Evolutionary conservation across 2,113 vertebrate species (phyloP), one percentile per base, ranked within the genome.

Genomic region (Eolophus roseicapilla): DNA sequence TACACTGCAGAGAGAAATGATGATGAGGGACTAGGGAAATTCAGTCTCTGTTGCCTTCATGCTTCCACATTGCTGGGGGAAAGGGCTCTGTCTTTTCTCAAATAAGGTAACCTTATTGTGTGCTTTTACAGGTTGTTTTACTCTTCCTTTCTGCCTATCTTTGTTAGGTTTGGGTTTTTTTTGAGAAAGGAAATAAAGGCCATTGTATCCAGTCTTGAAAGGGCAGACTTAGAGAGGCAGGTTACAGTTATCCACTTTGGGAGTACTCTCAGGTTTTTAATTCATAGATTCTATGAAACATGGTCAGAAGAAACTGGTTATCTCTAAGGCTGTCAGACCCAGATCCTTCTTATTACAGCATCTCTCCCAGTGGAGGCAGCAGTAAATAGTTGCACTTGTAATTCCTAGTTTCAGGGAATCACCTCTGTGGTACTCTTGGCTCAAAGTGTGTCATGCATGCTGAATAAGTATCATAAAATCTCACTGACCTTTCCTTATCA

Each of bases 11-110:
- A 9, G n/a, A 63, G 64, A 78, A 39, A 46, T 53, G 33, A 6
- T 24, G 11, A n/a, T 16, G 37, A 60, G 44, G 24, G 39, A 53
- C 28, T 7, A 29, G 21, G 28, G 52, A 86, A 68, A 37, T 43
- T 49, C 52, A 52, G 1, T n/a, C 9, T 1, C 10, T 1, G 11
- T 39, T 86, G 47, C 49, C 57, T 89, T 82, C 0, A 2, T 10
- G 7, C 28, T 86, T 64, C 44, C 29, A 29, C 28, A 19, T 7
- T n/a, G 31, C 57, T 13, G 23, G 16, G 28, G 18, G 37, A 91
- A 28, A 62, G 79, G 28, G 24, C 31, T 82, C 35, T 70, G 44
- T 37, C 35, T 43, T 39, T 78, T 84, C 50, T 79, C 33, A 71
- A 75, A 65, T 23, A 37, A 57, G 13, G 64, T 96, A 41, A 79